Base-by-base conservation (phyloP, 2,113 vertebrate genomes). In the Azemiops feae region DNA sequence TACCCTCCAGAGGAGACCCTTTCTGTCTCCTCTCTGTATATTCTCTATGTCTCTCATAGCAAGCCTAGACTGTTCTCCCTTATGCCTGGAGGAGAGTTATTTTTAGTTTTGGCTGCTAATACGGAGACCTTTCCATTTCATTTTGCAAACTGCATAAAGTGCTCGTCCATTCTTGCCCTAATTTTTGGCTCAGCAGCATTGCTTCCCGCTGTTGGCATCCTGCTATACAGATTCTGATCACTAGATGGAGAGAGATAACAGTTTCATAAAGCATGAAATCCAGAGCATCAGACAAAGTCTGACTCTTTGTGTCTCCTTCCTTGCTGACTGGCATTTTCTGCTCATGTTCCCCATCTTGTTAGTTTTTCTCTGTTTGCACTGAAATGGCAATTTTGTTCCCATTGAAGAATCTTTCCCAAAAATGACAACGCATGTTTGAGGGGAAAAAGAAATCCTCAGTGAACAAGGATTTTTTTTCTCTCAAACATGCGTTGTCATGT, bases 211-310 rank as follows among this genome's bases (percentile, higher is more conserved):
- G 50, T 55, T 92, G 89, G 89, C 50, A 20, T 0, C 52, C 94
- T 97, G 96, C 94, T 94, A 96, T 96, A 93, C 95, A n/a, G n/a
- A 91, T 85, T 52, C 90, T 6, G 90, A 94, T 88, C 96, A 93
- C 96, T 96, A 96, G 96, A 96, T 96, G 96, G 96, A 94, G 96
- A 97, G 95, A 97, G 96, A 95, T 34, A 94, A 93, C 93, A 95
- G 96, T 55, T 97, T 94, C 0, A 20, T 43, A 94, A 81, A 95
- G 89, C 90, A 64, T 50, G 0, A 39, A 92, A 69, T 90, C 92
- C 34, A 0, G 54, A 54, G 30, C 53, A 30, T 58, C 47, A 10
- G 86, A 89, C 92, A 87, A 23, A 88, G 45, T 25, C 16, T 5
- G 3, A 64, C 22, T 47, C 89, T 88, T 88, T 89, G 88, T 88